phyloP scores from a whole-genome alignment of 2,888 invertebrate species.

The Diarsia mendica region DNA sequence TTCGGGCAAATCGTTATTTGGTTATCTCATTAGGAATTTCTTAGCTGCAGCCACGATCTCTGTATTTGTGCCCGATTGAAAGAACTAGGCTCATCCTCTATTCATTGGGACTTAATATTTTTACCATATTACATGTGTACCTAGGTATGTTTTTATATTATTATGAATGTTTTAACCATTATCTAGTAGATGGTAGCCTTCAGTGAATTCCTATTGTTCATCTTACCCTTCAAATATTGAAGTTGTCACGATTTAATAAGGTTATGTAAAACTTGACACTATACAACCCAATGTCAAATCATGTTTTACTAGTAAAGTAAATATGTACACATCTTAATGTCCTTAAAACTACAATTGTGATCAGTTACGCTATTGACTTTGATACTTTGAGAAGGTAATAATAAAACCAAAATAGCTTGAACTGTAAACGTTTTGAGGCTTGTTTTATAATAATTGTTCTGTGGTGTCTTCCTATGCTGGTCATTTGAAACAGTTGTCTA shows the following conservation, averaged over 20 bases:
- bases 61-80: neutral
- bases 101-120: neutral
- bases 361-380: slow-evolving; percentile 69
- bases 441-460: slow-evolving; percentile 7
- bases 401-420: slow-evolving; percentile 53
- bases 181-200: no score
- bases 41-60: neutral
- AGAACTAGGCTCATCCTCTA: neutral
- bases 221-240: slow-evolving; percentile 28
- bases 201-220: no score
- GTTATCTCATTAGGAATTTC: neutral
- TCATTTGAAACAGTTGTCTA: slow-evolving; percentile 55
- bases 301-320: slow-evolving; percentile 35
- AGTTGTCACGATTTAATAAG: slow-evolving; percentile 14
- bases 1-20: neutral
- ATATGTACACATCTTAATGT: slow-evolving; percentile 67
- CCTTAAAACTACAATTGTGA: slow-evolving; percentile 67
- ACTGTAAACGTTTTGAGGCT: slow-evolving; percentile 20
- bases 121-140: neutral
- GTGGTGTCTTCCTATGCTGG: slow-evolving; percentile 34
- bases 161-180: neutral
- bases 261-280: slow-evolving; percentile 36
- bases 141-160: no score
- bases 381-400: slow-evolving; percentile 65
- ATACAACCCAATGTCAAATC: slow-evolving; percentile 50